phyloP scores from a whole-genome alignment of 2,888 invertebrate genomes.

The Leucozona laternaria region DNA sequence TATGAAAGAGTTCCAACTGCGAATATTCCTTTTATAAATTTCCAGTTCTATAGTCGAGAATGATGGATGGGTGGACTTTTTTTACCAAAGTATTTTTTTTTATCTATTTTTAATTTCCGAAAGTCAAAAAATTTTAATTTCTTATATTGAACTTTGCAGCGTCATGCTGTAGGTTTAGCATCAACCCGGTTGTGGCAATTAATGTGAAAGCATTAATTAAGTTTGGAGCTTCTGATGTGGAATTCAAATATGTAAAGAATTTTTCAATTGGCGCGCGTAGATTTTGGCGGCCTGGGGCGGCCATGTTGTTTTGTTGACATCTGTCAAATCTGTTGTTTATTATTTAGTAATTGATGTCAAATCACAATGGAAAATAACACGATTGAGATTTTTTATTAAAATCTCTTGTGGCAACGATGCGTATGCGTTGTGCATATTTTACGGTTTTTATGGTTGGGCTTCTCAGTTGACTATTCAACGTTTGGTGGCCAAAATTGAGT shows the following conservation, averaged over 20 bases:
- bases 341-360: too few species aligned
- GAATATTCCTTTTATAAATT: constrained; percentile 35
- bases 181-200: constrained; percentile 58
- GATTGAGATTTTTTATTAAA: too few species aligned
- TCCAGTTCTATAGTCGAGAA: not conserved
- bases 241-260: constrained; percentile 15
- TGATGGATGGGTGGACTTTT: constrained; percentile 8
- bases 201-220: constrained; percentile 70
- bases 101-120: constrained; percentile 37
- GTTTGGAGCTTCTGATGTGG: constrained; percentile 21
- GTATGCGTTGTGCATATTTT: too few species aligned
- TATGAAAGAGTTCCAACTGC: constrained; percentile 67
- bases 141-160: constrained; percentile 46
- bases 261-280: too few species aligned
- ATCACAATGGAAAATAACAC: too few species aligned
- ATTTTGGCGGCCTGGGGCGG: too few species aligned
- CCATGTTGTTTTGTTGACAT: too few species aligned
- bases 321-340: too few species aligned
- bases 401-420: too few species aligned
- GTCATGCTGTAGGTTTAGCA: constrained; percentile 33
- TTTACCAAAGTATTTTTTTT: constrained; percentile 11
- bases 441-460: too few species aligned
- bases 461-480: too few species aligned
- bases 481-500: too few species aligned
- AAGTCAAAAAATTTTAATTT: constrained; percentile 67